A percentile compares a stretch with the other conserved stretches of the same genome.
Evolutionary conservation across 2,888 invertebrate species (phyloP).

Genomic region (Napeogenes sylphis): DNA sequence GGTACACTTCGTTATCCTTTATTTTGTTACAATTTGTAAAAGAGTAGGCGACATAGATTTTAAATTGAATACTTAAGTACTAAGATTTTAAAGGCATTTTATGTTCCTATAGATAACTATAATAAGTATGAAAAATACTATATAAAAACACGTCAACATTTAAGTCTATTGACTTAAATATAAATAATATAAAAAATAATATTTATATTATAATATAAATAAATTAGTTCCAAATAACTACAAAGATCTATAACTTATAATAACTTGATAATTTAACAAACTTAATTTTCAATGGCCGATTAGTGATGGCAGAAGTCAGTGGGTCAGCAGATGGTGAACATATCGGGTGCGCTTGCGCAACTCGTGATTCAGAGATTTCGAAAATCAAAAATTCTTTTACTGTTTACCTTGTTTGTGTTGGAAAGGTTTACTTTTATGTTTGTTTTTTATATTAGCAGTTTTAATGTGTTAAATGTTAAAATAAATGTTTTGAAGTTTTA

Average conservation of each 20-base stretch:
- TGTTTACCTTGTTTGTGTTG: constrained; percentile 13
- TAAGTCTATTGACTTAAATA: no score
- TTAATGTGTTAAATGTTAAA: background rate
- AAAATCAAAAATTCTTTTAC: constrained; percentile 19
- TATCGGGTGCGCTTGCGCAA: constrained; percentile 45
- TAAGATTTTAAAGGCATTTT: no score
- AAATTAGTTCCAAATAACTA: no score
- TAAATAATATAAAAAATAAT: no score
- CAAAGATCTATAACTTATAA: background rate
- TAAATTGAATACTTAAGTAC: no score
- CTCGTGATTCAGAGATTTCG: constrained; percentile 30
- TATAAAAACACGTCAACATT: no score
- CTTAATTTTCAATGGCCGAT: constrained; percentile 30
- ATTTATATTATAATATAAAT: no score
- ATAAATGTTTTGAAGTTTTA: no score
- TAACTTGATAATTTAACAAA: background rate
- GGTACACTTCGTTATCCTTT: constrained; percentile 37
- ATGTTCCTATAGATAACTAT: no score
- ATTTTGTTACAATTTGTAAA: constrained; percentile 1
- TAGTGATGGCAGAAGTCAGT: constrained; percentile 36
- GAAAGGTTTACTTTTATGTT: constrained; percentile 3
- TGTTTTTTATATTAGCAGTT: background rate
- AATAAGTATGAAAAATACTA: no score
- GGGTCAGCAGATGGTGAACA: constrained; percentile 46
- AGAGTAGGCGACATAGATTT: background rate